A percentile compares a stretch with the other conserved stretches of the same genome.
These are phyloP conservation scores for Pelodytes ibericus DNA, from an alignment of 2,797 vertebrate species.

Conservation along the genomic window DNA sequence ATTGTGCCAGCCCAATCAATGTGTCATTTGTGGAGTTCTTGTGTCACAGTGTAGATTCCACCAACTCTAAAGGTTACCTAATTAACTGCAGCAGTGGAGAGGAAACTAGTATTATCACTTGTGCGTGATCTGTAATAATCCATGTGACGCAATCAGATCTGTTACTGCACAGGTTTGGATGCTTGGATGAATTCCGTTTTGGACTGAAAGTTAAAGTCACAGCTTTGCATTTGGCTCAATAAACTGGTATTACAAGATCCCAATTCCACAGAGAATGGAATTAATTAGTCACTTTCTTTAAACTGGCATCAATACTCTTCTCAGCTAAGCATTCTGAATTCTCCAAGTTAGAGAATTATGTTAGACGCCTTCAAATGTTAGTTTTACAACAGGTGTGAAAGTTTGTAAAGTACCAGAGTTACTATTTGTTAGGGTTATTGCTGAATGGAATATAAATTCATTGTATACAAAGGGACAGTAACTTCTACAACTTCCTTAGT, in stretches of 20 bases:
- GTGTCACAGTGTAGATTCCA: constrained; percentile 9
- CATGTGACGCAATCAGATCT: background rate
- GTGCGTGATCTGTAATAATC: constrained; percentile 7
- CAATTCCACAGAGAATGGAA: constrained; percentile 23
- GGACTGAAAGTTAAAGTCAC: constrained; percentile 41
- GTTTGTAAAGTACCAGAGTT: constrained; percentile 3
- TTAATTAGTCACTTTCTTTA: constrained; percentile 44
- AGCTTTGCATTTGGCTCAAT: constrained; percentile 39
- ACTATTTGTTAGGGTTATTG: background rate
- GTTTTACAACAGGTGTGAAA: constrained; percentile 6
- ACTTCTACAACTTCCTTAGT: background rate
- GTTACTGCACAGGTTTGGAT: constrained; percentile 23
- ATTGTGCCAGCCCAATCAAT: background rate
- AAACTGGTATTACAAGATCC: constrained; percentile 32
- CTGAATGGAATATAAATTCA: background rate
- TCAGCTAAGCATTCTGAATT: constrained; percentile 1
- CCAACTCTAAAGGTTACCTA: constrained; percentile 10
- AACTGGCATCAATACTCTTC: constrained; percentile 14
- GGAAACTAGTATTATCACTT: constrained; percentile 37
- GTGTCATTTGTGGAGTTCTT: background rate
- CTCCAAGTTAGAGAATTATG: constrained; percentile 13
- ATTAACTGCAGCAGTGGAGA: constrained; percentile 27
- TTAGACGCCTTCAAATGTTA: constrained; percentile 7
- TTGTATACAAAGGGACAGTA: background rate
- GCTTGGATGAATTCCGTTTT: constrained; percentile 42